Evolutionary conservation across 2,888 invertebrate species (phyloP), one percentile per base, ranked within the genome.

Genomic region (Anoplius nigerrimus): DNA sequence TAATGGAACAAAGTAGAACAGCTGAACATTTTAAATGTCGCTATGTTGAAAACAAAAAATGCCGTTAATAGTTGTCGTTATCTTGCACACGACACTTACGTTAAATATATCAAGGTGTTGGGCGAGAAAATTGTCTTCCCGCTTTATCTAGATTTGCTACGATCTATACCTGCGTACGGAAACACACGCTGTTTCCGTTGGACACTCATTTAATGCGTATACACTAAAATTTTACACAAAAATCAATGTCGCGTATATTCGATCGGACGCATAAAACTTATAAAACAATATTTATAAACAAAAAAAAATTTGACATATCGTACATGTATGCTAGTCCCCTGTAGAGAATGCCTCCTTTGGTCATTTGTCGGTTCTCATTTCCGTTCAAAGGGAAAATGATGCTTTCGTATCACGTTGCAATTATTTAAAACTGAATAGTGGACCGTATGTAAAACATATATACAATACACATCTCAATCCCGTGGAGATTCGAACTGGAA

Each of bases 281-380:
- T 48, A 18, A 48, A 48, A 48, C 5, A 2, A 48, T 48, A 48
- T 16, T 16, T 48, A n/a, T 48, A 48, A 48, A 48, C 48, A 11
- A 15, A 18, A 18, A 34, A 48, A 16, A 48, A 4, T 48, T 6
- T 48, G 48, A 18, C 13, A 16, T 48, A 48, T 48, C n/a, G n/a
- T 48, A 48, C 48, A 48, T 48, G 16, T 18, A 48, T 8, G 48
- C 18, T 18, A n/a, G 48, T 16, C 34, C 11, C 11, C 27, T 51
- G 46, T 55, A 62, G 59, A 46, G 55, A 60, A 64, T 72, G 65
- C 63, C 65, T 66, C 66, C 72, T 76, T 78, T 78, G 78, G 76
- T 74, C 68, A 60, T 60, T 71, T 59, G 34, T 60, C n/a, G 57
- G 21, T 73, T 75, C 11, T 45, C 60, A 69, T 42, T 46, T 62